A percentile compares a stretch with the other conserved stretches of the same genome.
phyloP scores from a whole-genome alignment of 2,113 vertebrate genomes.

The Andinoacara biseriatus region DNA sequence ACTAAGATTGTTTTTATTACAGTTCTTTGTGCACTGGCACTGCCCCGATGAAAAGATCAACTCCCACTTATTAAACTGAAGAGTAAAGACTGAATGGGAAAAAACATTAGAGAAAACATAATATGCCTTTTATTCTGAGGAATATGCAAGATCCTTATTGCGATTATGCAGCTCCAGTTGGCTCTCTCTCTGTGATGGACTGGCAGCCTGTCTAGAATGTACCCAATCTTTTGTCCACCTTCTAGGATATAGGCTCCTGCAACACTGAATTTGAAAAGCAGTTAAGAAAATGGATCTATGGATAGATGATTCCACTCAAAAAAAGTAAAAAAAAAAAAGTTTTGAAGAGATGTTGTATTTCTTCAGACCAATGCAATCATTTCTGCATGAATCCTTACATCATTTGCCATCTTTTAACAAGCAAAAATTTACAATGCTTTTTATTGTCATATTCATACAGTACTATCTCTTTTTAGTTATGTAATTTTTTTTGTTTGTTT shows the following conservation, averaged over 20 bases:
- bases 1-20: not conserved
- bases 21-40: not conserved
- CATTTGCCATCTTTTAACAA: not conserved
- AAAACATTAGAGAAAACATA: not conserved
- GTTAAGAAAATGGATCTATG: not conserved
- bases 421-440: no score
- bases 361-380: no score
- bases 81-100: not conserved
- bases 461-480: no score
- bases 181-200: not conserved
- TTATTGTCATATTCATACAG: no score
- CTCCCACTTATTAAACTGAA: not conserved
- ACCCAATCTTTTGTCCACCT: no score
- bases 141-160: not conserved
- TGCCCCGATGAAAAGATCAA: not conserved
- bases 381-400: no score
- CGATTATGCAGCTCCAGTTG: not conserved
- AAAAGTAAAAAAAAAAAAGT: not conserved
- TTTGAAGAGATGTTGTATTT: no score
- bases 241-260: not conserved
- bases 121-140: no score
- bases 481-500: no score
- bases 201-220: not conserved
- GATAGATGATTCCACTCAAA: not conserved
- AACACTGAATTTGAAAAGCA: not conserved